Evolutionary conservation across 2,888 invertebrate genomes (phyloP).

Genomic region (Oscheius onirici): DNA sequence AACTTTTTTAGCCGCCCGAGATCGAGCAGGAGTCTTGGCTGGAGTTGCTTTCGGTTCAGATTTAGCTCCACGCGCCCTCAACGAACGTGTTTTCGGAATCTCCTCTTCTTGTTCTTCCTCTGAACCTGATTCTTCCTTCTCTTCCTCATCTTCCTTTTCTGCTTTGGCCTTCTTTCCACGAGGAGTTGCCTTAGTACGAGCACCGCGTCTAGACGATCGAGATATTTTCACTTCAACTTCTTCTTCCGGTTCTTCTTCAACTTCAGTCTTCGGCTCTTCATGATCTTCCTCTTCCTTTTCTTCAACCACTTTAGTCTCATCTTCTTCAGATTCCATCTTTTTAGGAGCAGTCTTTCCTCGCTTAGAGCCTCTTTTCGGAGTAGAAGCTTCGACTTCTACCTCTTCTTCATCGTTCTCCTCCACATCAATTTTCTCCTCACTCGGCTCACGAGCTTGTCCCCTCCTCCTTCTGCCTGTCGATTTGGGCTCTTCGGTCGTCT

Average conservation of each 20-base stretch:
- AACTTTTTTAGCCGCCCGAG: neutral
- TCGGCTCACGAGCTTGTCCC: too few species aligned
- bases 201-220: neutral
- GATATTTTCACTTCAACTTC: constrained; percentile 11
- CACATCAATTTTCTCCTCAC: constrained; percentile 11
- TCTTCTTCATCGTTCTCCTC: constrained; percentile 20
- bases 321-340: neutral
- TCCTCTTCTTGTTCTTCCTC: constrained; percentile 31
- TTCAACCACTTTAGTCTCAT: constrained; percentile 2
- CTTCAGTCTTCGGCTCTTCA: constrained; percentile 10
- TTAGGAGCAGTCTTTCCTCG: constrained; percentile 13
- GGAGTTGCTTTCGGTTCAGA: neutral
- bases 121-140: constrained; percentile 29
- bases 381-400: constrained; percentile 14
- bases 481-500: constrained; percentile 25
- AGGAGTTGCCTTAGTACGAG: neutral
- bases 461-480: neutral
- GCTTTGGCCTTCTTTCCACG: neutral
- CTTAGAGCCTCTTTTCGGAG: constrained; percentile 31
- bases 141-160: neutral
- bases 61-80: neutral
- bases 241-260: constrained; percentile 19
- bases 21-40: neutral
- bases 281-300: constrained; percentile 20
- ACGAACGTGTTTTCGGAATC: neutral